Evolutionary conservation across 2,113 vertebrate genomes (phyloP).

Genomic region (Vidua chalybeata): DNA sequence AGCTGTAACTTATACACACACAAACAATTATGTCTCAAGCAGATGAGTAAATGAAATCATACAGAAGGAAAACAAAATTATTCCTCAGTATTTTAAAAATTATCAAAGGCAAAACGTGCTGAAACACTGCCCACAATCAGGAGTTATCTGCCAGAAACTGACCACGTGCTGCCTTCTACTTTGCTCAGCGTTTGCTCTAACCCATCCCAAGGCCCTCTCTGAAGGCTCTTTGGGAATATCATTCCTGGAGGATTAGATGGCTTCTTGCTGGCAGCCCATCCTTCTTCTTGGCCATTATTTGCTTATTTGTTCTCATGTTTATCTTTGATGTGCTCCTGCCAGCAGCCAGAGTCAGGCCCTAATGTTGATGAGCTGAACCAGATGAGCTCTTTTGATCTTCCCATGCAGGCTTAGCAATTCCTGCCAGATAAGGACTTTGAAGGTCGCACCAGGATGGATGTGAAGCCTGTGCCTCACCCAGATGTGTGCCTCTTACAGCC

Average conservation of each 20-base stretch:
- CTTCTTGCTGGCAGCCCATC: not conserved
- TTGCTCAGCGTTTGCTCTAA: not conserved
- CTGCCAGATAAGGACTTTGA: constrained; percentile 6
- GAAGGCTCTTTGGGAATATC: not conserved
- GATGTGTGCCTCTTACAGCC: not conserved
- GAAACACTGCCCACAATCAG: not conserved
- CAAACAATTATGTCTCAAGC: not conserved
- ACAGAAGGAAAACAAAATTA: not conserved
- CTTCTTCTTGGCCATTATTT: not conserved
- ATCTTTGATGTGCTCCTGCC: constrained; percentile 21
- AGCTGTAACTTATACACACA: not conserved
- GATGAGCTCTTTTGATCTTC: constrained; percentile 41
- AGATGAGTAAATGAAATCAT: not conserved
- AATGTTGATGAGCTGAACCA: not conserved
- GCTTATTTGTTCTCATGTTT: constrained; percentile 7
- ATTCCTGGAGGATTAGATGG: not conserved
- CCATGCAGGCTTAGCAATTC: not conserved
- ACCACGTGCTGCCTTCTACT: not conserved
- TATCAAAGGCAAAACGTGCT: not conserved
- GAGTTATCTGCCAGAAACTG: not conserved
- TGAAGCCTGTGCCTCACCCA: not conserved
- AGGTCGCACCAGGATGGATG: not conserved
- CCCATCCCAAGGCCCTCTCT: not conserved
- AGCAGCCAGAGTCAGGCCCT: not conserved
- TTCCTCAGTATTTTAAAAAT: not conserved